Conservation (phyloP, 1,140 invertebrate species). For the Aradophagus sp. region DNA sequence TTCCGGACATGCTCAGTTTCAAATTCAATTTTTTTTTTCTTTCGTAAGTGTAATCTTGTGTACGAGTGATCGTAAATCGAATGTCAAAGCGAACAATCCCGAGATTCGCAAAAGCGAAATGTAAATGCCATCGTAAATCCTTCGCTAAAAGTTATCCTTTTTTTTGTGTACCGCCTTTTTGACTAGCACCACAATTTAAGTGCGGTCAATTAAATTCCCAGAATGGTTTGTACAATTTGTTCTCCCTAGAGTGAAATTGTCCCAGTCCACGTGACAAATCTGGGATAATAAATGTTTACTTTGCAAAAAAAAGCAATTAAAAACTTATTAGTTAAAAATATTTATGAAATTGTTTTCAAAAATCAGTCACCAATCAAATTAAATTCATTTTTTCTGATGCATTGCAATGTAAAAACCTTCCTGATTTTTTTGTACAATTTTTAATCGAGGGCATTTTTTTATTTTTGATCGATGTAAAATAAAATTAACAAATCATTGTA, state of each 20-base stretch:
- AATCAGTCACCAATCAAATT: too few species aligned
- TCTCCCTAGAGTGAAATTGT: not conserved
- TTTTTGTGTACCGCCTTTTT: constrained; percentile 21
- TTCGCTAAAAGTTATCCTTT: constrained; percentile 32
- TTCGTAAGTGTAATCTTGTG: constrained; percentile 30
- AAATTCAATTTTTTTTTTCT: constrained; percentile 26
- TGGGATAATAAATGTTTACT: too few species aligned
- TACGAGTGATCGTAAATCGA: constrained; percentile 41
- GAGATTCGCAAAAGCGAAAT: constrained; percentile 30
- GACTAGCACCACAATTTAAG: constrained; percentile 12
- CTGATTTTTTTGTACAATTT: too few species aligned
- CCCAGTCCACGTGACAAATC: too few species aligned
- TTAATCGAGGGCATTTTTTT: too few species aligned
- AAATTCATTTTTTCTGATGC: too few species aligned
- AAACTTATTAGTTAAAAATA: too few species aligned
- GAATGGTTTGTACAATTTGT: constrained; percentile 1
- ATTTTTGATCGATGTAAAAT: too few species aligned
- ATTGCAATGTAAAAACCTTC: too few species aligned
- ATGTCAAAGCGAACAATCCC: constrained; percentile 34
- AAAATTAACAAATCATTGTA: too few species aligned
- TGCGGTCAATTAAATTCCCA: constrained; percentile 18
- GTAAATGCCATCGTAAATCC: constrained; percentile 45
- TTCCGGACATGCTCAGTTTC: not conserved
- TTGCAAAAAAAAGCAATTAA: too few species aligned
- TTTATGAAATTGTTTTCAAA: too few species aligned